Percentiles rank a stretch among this genome's conserved stretches.
Conservation (phyloP, 2,113 vertebrate genomes). For the Anarrhichthys ocellatus region DNA sequence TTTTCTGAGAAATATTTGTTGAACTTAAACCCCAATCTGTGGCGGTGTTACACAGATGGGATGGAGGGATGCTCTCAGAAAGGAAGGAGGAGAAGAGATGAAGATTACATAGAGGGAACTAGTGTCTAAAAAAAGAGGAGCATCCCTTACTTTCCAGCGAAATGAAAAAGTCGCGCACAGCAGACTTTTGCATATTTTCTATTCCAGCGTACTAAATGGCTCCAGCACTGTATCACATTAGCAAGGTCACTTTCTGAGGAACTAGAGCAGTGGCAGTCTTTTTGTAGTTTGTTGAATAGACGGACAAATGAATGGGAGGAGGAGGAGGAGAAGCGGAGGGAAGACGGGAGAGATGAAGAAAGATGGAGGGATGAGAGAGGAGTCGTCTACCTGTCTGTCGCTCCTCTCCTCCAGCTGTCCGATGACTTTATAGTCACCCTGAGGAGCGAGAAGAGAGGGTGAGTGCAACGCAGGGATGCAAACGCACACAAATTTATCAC, state of each 20-base stretch:
- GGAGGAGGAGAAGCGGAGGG: not conserved
- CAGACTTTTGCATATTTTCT: not conserved
- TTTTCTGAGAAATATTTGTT: constrained; percentile 38
- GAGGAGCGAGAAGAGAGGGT: constrained; percentile 27
- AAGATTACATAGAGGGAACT: not conserved
- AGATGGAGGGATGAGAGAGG: not conserved
- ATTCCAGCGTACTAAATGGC: not conserved
- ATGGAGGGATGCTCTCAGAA: not conserved
- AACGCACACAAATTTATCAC: too few relatives aligned
- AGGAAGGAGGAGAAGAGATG: not conserved
- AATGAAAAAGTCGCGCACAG: not conserved
- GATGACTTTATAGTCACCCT: constrained; percentile 81
- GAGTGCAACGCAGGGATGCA: not conserved
- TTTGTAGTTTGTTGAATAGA: not conserved
- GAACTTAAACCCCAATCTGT: constrained; percentile 62
- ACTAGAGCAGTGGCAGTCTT: not conserved
- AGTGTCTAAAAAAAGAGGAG: not conserved
- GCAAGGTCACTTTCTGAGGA: not conserved
- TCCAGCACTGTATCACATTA: not conserved
- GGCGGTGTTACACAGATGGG: constrained; percentile 47
- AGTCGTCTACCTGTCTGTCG: constrained; percentile 81
- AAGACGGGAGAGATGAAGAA: not conserved
- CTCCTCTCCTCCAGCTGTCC: constrained; percentile 76
- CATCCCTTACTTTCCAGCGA: not conserved
- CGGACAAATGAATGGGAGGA: not conserved